Evolutionary conservation across 2,113 vertebrate species (phyloP).

Genomic region (Cisticola juncidis): DNA sequence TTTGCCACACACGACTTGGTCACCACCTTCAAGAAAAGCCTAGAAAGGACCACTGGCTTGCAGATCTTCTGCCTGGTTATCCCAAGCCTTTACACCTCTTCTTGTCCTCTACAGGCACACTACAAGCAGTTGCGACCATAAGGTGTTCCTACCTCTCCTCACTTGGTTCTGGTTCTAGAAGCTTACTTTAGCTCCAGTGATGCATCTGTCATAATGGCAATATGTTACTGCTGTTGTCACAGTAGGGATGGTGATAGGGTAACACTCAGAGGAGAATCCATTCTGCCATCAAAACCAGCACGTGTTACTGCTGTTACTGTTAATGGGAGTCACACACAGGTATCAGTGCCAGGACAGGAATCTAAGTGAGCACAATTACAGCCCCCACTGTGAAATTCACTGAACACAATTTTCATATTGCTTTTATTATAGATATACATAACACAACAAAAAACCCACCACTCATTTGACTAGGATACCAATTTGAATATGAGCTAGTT

Average conservation of each 20-base stretch:
- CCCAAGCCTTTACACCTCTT: background rate
- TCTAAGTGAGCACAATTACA: conserved; percentile 70
- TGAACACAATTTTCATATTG: conserved; percentile 48
- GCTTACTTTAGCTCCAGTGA: conserved; percentile 58
- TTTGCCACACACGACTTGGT: background rate
- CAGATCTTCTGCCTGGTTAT: background rate
- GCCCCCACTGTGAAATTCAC: conserved; percentile 60
- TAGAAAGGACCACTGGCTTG: background rate
- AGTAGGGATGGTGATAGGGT: conserved; percentile 64
- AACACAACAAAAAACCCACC: conserved; percentile 45
- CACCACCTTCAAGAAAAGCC: background rate
- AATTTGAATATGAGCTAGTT: conserved; percentile 45
- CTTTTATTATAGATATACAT: conserved; percentile 61
- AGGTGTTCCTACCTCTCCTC: background rate
- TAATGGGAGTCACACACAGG: conserved; percentile 65
- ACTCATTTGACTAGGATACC: conserved; percentile 17
- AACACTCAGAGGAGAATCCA: conserved; percentile 65
- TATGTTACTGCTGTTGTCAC: conserved; percentile 73
- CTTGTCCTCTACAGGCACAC: background rate
- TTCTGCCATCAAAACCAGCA: conserved; percentile 61
- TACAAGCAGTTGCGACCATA: background rate
- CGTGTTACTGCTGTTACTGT: conserved; percentile 49
- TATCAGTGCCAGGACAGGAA: conserved; percentile 59
- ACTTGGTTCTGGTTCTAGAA: conserved; percentile 28
- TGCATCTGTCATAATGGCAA: conserved; percentile 64